Conservation (phyloP, 2,888 invertebrate genomes). For the Synergus japonicus region DNA sequence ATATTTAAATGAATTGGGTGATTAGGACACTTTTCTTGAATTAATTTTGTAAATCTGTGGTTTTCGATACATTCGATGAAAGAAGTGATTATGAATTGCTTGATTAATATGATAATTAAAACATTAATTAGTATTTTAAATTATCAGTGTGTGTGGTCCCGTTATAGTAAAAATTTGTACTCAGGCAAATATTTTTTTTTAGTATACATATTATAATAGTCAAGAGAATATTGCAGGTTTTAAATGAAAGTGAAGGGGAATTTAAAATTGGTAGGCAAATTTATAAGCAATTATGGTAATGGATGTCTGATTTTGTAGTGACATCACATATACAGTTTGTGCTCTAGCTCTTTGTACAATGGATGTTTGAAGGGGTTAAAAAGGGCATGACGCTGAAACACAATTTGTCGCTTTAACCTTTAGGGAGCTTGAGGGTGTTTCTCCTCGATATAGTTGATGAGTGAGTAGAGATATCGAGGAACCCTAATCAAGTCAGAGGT, state of each 20-base stretch:
- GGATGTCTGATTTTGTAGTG: conserved; percentile 6
- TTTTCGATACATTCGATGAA: not conserved
- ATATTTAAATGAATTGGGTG: not conserved
- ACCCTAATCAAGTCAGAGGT: not conserved
- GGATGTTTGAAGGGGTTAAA: conserved; percentile 8
- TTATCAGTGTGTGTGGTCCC: not conserved
- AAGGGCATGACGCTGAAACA: conserved; percentile 7
- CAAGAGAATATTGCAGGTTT: not conserved
- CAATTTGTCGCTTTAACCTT: conserved; percentile 14
- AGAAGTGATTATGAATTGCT: not conserved
- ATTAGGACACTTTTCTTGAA: not conserved
- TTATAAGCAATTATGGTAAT: conserved; percentile 3
- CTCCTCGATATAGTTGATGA: not conserved
- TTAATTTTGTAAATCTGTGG: not conserved
- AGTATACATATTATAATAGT: not conserved
- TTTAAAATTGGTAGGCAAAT: not conserved
- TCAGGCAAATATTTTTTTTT: not conserved
- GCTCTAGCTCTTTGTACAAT: conserved; percentile 6
- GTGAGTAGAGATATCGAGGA: not conserved
- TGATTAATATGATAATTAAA: not conserved
- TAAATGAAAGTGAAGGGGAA: conserved; percentile 5
- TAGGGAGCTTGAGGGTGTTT: conserved; percentile 2
- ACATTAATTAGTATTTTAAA: too few species aligned
- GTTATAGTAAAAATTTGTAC: not conserved
- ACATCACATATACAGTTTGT: not conserved